These are phyloP conservation scores for Perca schrenkii DNA, from an alignment of 2,113 vertebrate species.

Conservation along the genomic window DNA sequence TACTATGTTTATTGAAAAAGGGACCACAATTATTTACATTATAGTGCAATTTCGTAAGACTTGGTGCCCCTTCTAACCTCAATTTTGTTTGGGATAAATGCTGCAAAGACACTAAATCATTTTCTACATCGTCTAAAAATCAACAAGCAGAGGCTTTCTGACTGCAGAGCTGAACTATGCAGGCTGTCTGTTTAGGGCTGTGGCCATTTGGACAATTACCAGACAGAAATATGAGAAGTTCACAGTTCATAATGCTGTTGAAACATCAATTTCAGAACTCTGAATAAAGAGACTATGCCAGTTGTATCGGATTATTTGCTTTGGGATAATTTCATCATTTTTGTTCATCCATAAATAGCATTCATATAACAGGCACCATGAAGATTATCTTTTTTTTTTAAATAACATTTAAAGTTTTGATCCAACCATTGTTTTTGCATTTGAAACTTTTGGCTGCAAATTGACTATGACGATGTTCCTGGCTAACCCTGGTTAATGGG, in stretches of 20 bases:
- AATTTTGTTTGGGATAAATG: background rate
- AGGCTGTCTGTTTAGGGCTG: background rate
- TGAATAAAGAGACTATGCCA: background rate
- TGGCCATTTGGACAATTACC: background rate
- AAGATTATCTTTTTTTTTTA: too few species aligned
- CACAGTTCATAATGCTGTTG: background rate
- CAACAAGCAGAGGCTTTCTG: background rate
- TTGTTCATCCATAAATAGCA: background rate
- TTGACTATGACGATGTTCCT: background rate
- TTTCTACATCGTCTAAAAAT: background rate
- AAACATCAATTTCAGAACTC: background rate
- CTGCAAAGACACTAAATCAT: background rate
- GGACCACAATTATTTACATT: slow-evolving; percentile 23
- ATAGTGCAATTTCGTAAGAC: background rate
- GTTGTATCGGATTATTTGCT: background rate
- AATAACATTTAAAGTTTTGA: too few species aligned
- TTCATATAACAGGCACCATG: too few species aligned
- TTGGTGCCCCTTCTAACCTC: background rate
- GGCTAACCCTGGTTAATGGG: background rate
- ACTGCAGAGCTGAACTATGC: background rate
- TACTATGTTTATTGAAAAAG: background rate
- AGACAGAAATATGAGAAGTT: background rate
- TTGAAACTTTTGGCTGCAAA: background rate
- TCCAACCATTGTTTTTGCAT: background rate
- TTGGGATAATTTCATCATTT: background rate